These are phyloP conservation scores for Verasper variegatus DNA, from an alignment of 2,113 vertebrate species.

Conservation along the genomic window DNA sequence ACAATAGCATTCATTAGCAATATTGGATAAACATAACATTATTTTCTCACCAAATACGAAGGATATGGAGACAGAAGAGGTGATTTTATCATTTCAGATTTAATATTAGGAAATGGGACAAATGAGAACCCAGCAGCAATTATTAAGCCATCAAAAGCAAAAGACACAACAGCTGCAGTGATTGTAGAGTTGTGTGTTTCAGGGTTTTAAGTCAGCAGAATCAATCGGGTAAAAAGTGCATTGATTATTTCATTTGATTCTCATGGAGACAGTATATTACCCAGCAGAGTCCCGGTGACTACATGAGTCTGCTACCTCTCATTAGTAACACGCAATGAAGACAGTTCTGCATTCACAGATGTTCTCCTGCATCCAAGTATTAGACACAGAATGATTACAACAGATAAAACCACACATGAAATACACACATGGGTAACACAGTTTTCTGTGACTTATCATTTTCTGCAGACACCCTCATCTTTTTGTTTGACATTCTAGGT, in stretches of 20 bases:
- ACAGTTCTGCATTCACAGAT: constrained; percentile 4
- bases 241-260: constrained; percentile 31
- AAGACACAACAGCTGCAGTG: constrained; percentile 31
- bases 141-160: constrained; percentile 40
- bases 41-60: neutral
- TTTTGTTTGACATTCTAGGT: neutral
- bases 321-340: neutral
- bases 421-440: neutral
- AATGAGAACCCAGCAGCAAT: constrained; percentile 20
- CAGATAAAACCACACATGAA: neutral
- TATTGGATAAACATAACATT: no score
- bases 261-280: constrained; percentile 41
- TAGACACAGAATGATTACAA: neutral
- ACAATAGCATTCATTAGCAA: no score
- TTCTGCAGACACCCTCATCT: neutral
- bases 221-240: constrained; percentile 50
- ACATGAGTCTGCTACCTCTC: constrained; percentile 10
- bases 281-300: neutral
- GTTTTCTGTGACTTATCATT: neutral
- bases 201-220: constrained; percentile 29
- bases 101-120: constrained; percentile 50
- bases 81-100: constrained; percentile 32
- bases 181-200: constrained; percentile 40
- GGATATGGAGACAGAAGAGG: neutral
- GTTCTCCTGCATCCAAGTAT: neutral